Evolutionary conservation across 1,140 invertebrate genomes (phyloP), one percentile per base, ranked within the genome.

Genomic region (Nymphalis io): DNA sequence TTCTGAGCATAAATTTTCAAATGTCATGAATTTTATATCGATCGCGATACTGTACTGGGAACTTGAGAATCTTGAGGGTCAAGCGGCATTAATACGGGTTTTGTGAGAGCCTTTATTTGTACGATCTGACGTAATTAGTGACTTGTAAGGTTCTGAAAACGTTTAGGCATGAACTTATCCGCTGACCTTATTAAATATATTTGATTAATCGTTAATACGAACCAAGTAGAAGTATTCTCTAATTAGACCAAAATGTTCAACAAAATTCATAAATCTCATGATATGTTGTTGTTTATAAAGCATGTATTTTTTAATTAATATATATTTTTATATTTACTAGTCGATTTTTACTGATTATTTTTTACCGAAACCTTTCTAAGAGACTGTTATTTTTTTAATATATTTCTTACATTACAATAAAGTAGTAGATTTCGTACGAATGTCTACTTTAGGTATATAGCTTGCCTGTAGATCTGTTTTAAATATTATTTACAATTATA

Each of bases 1-100:
- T 82, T 84, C 78, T 71, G 73, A 79, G 75, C 78, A 84, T 82
- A 84, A 82, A 82, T 71, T 79, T 75, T 74, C 61, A 65, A 79
- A 79, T 80, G 75, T 75, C 70, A 76, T 74, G 74, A 82, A 79
- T 82, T 80, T 79, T 79, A 73, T 81, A 78, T 76, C 73, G 76
- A 79, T 78, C 71, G 61, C 60, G 66, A 46, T 55, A 58, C 20
- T 67, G 27, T 72, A 66, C 55, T 10, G 16, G 42, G 48, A 66
- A 60, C 64, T 73, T 60, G 65, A 73, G 70, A 70, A 73, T 72
- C 60, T 66, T 69, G 68, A 75, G 70, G 75, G 70, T 75, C 66
- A 60, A 72, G 66, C 61, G 59, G 44, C 53, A 55, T 65, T 70
- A 65, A 64, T 65, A 70, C 33, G 57, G 53, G 33, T 57, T 68